phyloP scores from a whole-genome alignment of 2,113 vertebrate genomes.

The Setophaga petechia region DNA sequence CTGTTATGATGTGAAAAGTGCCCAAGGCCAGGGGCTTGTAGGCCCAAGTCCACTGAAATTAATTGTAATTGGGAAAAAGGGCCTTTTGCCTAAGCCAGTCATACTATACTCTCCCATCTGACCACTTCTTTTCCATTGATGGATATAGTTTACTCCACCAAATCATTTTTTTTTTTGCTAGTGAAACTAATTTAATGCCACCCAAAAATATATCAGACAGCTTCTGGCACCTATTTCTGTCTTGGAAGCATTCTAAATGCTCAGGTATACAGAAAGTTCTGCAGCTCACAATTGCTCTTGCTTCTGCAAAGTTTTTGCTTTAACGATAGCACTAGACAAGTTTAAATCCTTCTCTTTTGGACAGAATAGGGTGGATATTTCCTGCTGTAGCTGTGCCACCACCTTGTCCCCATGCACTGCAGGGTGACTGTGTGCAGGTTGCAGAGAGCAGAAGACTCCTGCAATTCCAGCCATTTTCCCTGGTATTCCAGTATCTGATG shows the following conservation, averaged over 20 bases:
- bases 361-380: background rate
- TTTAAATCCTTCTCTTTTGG: background rate
- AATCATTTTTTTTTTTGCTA: constrained; percentile 24
- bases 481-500: background rate
- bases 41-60: constrained; percentile 66
- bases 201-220: constrained; percentile 45
- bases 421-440: background rate
- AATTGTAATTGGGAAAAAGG: constrained; percentile 58
- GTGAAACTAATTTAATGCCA: constrained; percentile 38
- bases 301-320: constrained; percentile 38
- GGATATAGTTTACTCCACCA: constrained; percentile 24
- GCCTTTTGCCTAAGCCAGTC: constrained; percentile 51
- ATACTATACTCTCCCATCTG: constrained; percentile 28
- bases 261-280: constrained; percentile 14
- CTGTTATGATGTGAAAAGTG: constrained; percentile 71
- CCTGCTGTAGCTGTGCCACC: background rate
- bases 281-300: background rate
- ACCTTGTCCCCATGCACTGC: fast-evolving
- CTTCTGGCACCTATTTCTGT: constrained; percentile 37
- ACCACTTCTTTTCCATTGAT: constrained; percentile 43
- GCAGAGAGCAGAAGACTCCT: background rate
- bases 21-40: constrained; percentile 67
- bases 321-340: background rate
- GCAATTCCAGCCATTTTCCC: background rate
- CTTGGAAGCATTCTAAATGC: background rate